Evolutionary conservation across 2,797 vertebrate genomes (phyloP).

Genomic region (Tangara arthus): DNA sequence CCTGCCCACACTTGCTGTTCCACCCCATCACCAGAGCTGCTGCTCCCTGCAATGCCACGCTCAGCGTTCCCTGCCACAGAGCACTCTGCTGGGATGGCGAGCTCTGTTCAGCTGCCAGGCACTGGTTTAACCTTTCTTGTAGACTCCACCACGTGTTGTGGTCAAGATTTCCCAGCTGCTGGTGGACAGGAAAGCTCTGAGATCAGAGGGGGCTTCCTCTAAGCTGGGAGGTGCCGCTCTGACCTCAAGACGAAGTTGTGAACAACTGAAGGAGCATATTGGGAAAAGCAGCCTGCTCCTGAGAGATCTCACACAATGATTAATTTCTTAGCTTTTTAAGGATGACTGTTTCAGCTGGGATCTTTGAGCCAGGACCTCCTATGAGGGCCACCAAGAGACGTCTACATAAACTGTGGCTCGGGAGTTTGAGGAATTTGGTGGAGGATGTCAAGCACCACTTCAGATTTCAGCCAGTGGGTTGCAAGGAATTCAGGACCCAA

Average conservation of each 20-base stretch:
- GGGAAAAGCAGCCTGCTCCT: not conserved
- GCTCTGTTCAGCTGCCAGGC: not conserved
- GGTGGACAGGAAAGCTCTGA: not conserved
- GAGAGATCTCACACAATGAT: not conserved
- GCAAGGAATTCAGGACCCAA: accelerated
- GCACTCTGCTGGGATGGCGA: accelerated
- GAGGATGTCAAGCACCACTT: not conserved
- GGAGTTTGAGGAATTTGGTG: not conserved
- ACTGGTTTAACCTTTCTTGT: not conserved
- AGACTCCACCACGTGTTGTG: not conserved
- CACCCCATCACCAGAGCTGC: not conserved
- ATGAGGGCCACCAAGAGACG: not conserved
- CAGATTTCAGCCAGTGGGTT: accelerated
- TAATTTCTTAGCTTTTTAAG: not conserved
- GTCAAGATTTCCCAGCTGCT: not conserved
- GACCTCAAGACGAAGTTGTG: not conserved
- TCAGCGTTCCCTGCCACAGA: not conserved
- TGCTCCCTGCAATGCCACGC: not conserved
- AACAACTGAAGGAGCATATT: not conserved
- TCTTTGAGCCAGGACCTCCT: not conserved
- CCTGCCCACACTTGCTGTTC: conserved; percentile 44
- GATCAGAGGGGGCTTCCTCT: not conserved
- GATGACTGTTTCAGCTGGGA: not conserved
- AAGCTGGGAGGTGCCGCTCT: not conserved
- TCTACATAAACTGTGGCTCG: too few relatives aligned